Evolutionary conservation across 2,888 invertebrate genomes (phyloP).

Genomic region (Lasioglossum vierecki): DNA sequence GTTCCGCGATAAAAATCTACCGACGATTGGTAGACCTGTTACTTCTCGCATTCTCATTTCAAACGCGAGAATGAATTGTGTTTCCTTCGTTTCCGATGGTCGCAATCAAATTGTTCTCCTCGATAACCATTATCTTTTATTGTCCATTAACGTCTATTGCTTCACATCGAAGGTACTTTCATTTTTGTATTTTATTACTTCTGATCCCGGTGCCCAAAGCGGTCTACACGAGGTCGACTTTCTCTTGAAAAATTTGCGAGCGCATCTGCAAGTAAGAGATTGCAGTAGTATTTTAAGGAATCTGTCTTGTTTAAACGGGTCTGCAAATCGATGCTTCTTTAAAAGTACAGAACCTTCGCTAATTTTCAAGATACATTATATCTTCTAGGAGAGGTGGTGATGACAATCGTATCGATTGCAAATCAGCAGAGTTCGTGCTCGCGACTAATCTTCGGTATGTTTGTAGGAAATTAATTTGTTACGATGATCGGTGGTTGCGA

Average conservation of each 20-base stretch:
- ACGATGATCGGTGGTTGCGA: not conserved
- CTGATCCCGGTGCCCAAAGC: not conserved
- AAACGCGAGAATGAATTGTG: not conserved
- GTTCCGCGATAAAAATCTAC: not conserved
- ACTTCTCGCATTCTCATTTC: not conserved
- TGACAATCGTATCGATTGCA: too few relatives aligned
- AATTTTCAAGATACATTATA: too few relatives aligned
- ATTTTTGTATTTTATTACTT: not conserved
- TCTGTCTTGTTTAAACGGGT: not conserved
- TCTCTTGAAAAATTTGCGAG: not conserved
- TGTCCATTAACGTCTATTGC: not conserved
- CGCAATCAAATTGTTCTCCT: not conserved
- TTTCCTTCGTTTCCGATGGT: not conserved
- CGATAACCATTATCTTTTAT: not conserved
- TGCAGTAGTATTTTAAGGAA: not conserved
- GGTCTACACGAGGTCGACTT: not conserved
- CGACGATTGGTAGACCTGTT: not conserved
- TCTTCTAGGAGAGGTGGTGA: too few relatives aligned
- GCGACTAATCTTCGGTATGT: slow-evolving; percentile 11
- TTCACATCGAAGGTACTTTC: not conserved
- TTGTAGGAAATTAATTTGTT: not conserved
- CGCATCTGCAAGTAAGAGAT: not conserved
- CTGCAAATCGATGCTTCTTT: not conserved
- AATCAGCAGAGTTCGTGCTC: not conserved
- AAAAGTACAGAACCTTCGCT: not conserved